Base-by-base conservation (phyloP, 1,140 invertebrate genomes). In the Drosophila chauvacae region DNA sequence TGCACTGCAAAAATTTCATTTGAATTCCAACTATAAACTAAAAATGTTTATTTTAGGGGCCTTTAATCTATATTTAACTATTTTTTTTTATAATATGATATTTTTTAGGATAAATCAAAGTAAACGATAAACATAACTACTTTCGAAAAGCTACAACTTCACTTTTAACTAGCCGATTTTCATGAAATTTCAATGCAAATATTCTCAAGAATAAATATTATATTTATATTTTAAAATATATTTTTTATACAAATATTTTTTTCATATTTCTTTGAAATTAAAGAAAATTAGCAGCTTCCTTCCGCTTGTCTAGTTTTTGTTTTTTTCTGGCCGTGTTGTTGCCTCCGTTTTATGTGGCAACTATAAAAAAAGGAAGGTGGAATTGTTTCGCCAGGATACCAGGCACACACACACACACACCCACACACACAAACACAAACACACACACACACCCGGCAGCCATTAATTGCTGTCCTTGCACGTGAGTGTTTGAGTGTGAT, bases 401-500 rank as follows among this genome's bases (percentile, higher is more conserved):
- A 42, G 50, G 48, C 48, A 18, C 16, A 51, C 48, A 28, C 23
- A 45, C 11, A 45, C 10, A 11, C 11, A 4, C 11, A 35, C 33
- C 3, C 9, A 3, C 41, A 13, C 10, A 20, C 42, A 42, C n/a
- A 18, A n/a, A 7, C 2, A 23, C 23, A 26, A 1, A 28, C 26
- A 50, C 26, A 42, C 35, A 42, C 50, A 35, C 48, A 73, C 66
- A 81, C 71, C 65, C 45, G 62, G 44, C 44, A 62, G 64, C 76
- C 80, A 83, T 86, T 86, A 86, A 86, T 86, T 86, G 83, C 83
- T 63, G 45, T 57, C 61, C 55, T 57, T 44, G 76, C 66, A 84
- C 75, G 51, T 77, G 77, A 77, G 68, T 68, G 73, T 74, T 77
- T 77, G 74, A 81, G 82, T 81, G 79, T 47, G 75, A 74, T 60